A percentile compares a stretch with the other conserved stretches of the same genome.
These are phyloP conservation scores for Ecliptopera silaceata DNA, from an alignment of 2,888 invertebrate genomes.

Conservation along the genomic window DNA sequence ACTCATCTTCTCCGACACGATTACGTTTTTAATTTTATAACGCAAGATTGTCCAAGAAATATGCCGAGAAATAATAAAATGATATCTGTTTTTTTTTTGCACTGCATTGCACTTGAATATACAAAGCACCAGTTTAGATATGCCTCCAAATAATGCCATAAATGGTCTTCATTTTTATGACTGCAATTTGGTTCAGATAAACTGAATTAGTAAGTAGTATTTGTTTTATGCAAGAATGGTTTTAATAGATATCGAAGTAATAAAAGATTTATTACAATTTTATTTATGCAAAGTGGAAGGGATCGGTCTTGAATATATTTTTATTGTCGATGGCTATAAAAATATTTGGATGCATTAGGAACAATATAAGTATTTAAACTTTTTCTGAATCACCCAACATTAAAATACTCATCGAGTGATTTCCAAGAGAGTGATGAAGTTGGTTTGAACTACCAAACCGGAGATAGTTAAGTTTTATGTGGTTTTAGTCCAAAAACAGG, in stretches of 20 bases:
- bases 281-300: slow-evolving; percentile 37
- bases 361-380: too few relatives aligned
- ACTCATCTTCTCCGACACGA: too few relatives aligned
- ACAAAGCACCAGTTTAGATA: slow-evolving; percentile 74
- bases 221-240: slow-evolving; percentile 76
- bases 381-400: slow-evolving; percentile 3
- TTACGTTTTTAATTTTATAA: too few relatives aligned
- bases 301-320: slow-evolving; percentile 13
- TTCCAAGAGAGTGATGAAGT: background rate
- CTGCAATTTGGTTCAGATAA: slow-evolving; percentile 71
- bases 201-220: slow-evolving; percentile 74
- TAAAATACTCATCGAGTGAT: background rate
- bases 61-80: too few relatives aligned
- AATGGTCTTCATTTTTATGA: slow-evolving; percentile 79
- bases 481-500: too few relatives aligned
- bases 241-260: slow-evolving; percentile 54
- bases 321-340: slow-evolving; percentile 6
- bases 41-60: too few relatives aligned
- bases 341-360: background rate
- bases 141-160: slow-evolving; percentile 78
- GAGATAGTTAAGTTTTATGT: too few relatives aligned
- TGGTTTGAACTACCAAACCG: too few relatives aligned
- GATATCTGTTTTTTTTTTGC: slow-evolving; percentile 43
- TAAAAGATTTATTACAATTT: slow-evolving; percentile 41
- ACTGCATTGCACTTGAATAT: slow-evolving; percentile 59